Base-by-base conservation (phyloP, 2,113 vertebrate species). In the Pollachius pollachius region DNA sequence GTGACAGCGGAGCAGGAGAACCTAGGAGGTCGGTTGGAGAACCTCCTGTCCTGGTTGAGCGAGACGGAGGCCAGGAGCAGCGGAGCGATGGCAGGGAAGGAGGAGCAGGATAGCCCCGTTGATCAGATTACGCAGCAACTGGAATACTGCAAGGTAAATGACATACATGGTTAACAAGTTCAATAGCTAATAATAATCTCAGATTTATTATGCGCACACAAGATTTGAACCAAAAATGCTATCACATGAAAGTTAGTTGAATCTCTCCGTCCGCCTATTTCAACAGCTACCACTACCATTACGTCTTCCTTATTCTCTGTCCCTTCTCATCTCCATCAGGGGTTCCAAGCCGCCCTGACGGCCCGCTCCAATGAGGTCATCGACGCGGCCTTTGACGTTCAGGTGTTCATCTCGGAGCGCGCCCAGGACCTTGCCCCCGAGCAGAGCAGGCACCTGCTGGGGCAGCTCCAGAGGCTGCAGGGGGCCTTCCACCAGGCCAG, bases 331-430 rank as follows among this genome's bases (percentile, higher is more conserved):
- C 7, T 68, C 6, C 30, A 17, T 56, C 0, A 98, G 97, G 93
- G 94, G 72, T 86, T 95, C 68, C 91, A 93, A 79, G 77, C 89
- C 17, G 84, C 90, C 12, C 84, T 96, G 0, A 34, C 79, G 27
- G 77, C 84, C 67, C 93, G 82, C 78, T 95, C 93, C 62, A 79
- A 73, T 3, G 91, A 97, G 66, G 92, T 98, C 13, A 92, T 91
- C 0, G 16, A 65, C 19, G 74, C 93, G 0, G 95, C 92, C 58
- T 92, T 94, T 0, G 93, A 94, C 74, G 81, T 95, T 74, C 96
- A 98, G 85, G 62, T 94, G 70, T 96, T 99, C 67, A 92, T 98
- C 84, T 96, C 96, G 0, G 95, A 98, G 90, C 92, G 92, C 0
- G 93, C 95, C 0, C 95, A 93, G 85, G 95, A 98, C 70, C 72